phyloP scores from a whole-genome alignment of 2,797 vertebrate species.

The Parotocinclus haroldoi region DNA sequence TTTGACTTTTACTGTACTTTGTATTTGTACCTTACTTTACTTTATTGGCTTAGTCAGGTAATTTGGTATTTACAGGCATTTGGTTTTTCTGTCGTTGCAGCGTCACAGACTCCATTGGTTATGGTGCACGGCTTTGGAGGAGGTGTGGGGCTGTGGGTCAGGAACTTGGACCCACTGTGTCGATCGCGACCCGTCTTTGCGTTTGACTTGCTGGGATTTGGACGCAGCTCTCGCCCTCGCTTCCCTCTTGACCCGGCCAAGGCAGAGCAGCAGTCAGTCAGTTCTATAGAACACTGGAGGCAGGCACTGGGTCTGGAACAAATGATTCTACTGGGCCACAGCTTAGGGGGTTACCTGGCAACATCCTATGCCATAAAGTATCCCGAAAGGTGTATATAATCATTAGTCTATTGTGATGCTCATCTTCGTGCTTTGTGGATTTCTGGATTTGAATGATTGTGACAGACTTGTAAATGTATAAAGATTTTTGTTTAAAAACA shows the following conservation, averaged over 20 bases:
- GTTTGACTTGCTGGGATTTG: constrained; percentile 88
- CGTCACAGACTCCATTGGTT: constrained; percentile 77
- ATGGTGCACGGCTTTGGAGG: constrained; percentile 91
- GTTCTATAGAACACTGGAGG: constrained; percentile 76
- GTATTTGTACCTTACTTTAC: too few relatives aligned
- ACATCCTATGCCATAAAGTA: constrained; percentile 80
- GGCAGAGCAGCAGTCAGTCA: constrained; percentile 77
- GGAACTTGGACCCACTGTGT: constrained; percentile 81
- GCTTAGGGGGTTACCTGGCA: constrained; percentile 80
- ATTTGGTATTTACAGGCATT: too few relatives aligned
- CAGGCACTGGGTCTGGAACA: constrained; percentile 73
- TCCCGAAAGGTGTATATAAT: constrained; percentile 72
- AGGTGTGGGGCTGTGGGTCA: constrained; percentile 87
- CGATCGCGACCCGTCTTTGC: constrained; percentile 70
- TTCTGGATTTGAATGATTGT: too few relatives aligned
- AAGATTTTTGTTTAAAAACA: too few relatives aligned
- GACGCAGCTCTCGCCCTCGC: constrained; percentile 80
- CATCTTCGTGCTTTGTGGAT: not conserved
- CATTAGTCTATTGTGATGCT: too few relatives aligned
- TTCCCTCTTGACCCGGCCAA: constrained; percentile 75
- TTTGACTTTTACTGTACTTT: too few relatives aligned
- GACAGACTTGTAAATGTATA: too few relatives aligned
- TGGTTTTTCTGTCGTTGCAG: constrained; percentile 35
- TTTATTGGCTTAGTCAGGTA: too few relatives aligned
- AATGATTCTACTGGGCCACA: constrained; percentile 84